Evolutionary conservation across 1,140 invertebrate species (phyloP), one percentile per base, ranked within the genome.

Genomic region (Melanaphis sacchari): DNA sequence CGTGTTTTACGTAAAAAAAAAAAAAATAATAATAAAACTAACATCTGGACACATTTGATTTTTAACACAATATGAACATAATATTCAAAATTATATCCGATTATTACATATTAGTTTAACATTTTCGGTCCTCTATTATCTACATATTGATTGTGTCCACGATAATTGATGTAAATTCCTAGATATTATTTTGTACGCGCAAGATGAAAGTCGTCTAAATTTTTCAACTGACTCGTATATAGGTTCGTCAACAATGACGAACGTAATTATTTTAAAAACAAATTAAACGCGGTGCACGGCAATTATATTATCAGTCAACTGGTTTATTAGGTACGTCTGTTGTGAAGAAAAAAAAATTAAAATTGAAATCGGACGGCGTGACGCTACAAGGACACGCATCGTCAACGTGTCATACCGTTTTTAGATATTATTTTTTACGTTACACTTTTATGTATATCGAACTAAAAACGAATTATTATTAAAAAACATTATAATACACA

Each of bases 241-340:
- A 76, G 59, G 43, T 9, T 52, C 43, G 46, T 52, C 59, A 76
- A 76, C 43, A 38, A 89, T n/a, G 54, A 89, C 24, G 49, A 89
- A 89, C 2, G 11, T 54, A 89, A 89, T 26, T 52, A 38, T 40
- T 49, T 49, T 36, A 22, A 36, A 54, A 89, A 89, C 87, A 52
- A 89, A 89, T 89, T 89, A 89, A 89, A 89, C 87, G 21, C n/a
- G 49, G 87, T 89, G 40, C 36, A 89, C 36, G 87, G 49, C 87
- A 54, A 89, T 89, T 89, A 54, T 89, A 52, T 54, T 89, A 38
- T 54, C 49, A 36, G 24, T 52, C 46, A 52, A 89, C 49, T 22
- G n/a, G 22, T 89, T 52, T 49, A 52, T 89, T 89, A 40, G 43
- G 40, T 87, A 38, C 87, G 4, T n/a, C 9, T 88, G 31, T 9